These are phyloP conservation scores for Phymanthus crucifer DNA, from an alignment of 92 coral and sea anemone genomes.

Conservation along the genomic window DNA sequence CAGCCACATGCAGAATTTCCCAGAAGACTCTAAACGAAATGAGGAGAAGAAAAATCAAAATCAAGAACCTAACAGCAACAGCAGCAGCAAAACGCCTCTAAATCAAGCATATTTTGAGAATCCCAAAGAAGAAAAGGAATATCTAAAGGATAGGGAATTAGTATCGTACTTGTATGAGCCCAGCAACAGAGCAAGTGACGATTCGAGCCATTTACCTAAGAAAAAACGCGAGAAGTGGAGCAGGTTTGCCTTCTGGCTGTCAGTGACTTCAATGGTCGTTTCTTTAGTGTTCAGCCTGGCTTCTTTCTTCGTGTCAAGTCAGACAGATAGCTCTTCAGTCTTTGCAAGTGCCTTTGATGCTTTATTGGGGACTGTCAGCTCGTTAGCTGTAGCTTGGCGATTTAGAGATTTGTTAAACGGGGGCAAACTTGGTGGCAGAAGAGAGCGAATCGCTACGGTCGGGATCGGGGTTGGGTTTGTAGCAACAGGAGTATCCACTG, in stretches of 20 bases:
- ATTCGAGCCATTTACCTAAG: not conserved
- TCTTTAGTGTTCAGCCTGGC: slow-evolving; percentile 61
- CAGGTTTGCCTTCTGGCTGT: slow-evolving; percentile 64
- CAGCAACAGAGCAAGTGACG: not conserved
- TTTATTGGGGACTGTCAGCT: slow-evolving; percentile 68
- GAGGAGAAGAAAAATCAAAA: not conserved
- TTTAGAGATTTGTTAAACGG: slow-evolving; percentile 71
- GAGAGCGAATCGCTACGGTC: slow-evolving; percentile 64
- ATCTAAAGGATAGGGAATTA: not conserved
- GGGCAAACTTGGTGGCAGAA: slow-evolving; percentile 47
- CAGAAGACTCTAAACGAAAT: not conserved
- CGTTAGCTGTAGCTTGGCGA: slow-evolving; percentile 80
- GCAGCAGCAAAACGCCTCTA: not conserved
- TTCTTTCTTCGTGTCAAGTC: slow-evolving; percentile 60
- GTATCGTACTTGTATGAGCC: not conserved
- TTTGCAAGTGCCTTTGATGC: slow-evolving; percentile 88
- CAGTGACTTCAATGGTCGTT: slow-evolving; percentile 33
- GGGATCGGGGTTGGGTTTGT: slow-evolving; percentile 65
- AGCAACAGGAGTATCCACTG: slow-evolving; percentile 59
- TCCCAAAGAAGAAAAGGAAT: not conserved
- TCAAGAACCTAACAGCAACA: not conserved
- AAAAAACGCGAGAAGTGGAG: slow-evolving; percentile 64
- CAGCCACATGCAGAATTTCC: not conserved
- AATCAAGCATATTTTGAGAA: not conserved
- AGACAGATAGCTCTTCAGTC: slow-evolving; percentile 80